These are phyloP conservation scores for Caradrina kadenii DNA, from an alignment of 2,888 invertebrate genomes.

Conservation along the genomic window DNA sequence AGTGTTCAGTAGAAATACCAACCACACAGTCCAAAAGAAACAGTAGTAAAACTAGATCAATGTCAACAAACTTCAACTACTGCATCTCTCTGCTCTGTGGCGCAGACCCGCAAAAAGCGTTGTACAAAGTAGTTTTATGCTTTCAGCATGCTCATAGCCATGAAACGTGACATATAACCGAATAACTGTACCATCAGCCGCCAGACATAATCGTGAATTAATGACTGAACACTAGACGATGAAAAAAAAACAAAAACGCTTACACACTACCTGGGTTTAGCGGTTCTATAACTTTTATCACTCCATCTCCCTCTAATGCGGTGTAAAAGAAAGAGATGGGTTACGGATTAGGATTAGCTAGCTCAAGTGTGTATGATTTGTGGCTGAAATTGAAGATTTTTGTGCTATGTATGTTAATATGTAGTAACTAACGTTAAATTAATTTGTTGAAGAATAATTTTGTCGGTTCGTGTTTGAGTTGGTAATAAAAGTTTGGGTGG, in stretches of 20 bases:
- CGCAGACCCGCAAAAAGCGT: conserved; percentile 48
- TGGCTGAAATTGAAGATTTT: conserved; percentile 30
- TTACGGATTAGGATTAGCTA: conserved; percentile 34
- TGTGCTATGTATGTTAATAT: not conserved
- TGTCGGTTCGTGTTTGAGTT: not conserved
- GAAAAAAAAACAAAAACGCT: conserved; percentile 50
- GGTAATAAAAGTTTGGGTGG: not conserved
- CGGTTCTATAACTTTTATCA: conserved; percentile 29
- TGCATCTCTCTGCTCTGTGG: conserved; percentile 3
- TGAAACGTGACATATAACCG: conserved; percentile 70
- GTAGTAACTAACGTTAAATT: conserved; percentile 44
- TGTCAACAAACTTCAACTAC: conserved; percentile 9
- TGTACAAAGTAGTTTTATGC: conserved; percentile 58
- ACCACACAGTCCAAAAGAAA: not conserved
- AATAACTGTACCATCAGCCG: conserved; percentile 66
- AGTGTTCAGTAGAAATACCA: too few species aligned
- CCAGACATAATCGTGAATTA: conserved; percentile 82
- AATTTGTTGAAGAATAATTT: conserved; percentile 14
- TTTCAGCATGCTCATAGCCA: conserved; percentile 70
- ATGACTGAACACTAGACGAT: conserved; percentile 70
- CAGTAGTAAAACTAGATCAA: not conserved
- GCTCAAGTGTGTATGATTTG: conserved; percentile 50
- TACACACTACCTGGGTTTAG: conserved; percentile 7
- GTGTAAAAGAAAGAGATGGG: conserved; percentile 21
- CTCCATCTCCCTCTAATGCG: conserved; percentile 29